Evolutionary conservation across 2,888 invertebrate species (phyloP), one percentile per base, ranked within the genome.

Genomic region (Melanophora roralis): DNA sequence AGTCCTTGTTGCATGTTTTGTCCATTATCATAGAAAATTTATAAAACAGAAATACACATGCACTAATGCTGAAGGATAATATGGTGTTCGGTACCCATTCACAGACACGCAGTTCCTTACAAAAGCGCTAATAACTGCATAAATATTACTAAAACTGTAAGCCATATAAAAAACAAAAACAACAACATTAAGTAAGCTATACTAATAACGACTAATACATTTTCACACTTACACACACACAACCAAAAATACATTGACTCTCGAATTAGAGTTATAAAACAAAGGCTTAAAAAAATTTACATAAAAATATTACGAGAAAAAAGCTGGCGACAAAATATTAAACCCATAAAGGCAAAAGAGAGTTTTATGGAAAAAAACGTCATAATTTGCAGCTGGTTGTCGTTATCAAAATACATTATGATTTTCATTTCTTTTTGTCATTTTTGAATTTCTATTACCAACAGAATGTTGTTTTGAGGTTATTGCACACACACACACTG

Each of bases 321-420:
- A 57, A 51, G 34, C 36, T 2, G 1, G 14, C 6, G 0, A 11
- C 45, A 47, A 16, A 8, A 34, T 43, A 69, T 3, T 23, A 7
- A 32, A 40, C 23, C 11, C 34, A 40, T n/a, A 19, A 9, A 38
- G 57, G 6, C 21, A 23, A 27, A 6, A 27, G 27, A 23, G 9
- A 60, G 23, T 12, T 9, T n/a, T 19, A 59, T n/a, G 14, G 23
- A 45, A 57, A 47, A 51, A 49, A 51, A 14, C 60, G 62, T 76
- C 76, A 80, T 80, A 76, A 80, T 80, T 76, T 80, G 72, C 80
- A 80, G 76, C 62, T 77, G 62, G 62, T 68, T 76, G 60, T 68
- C 68, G 47, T 55, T 75, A 72, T 74, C 64, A 75, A 76, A 80
- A 72, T 40, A 67, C 67, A 72, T 80, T 72, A 79, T 74, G 74